phyloP scores from a whole-genome alignment of 2,113 vertebrate genomes.

The Patagioenas fasciata region DNA sequence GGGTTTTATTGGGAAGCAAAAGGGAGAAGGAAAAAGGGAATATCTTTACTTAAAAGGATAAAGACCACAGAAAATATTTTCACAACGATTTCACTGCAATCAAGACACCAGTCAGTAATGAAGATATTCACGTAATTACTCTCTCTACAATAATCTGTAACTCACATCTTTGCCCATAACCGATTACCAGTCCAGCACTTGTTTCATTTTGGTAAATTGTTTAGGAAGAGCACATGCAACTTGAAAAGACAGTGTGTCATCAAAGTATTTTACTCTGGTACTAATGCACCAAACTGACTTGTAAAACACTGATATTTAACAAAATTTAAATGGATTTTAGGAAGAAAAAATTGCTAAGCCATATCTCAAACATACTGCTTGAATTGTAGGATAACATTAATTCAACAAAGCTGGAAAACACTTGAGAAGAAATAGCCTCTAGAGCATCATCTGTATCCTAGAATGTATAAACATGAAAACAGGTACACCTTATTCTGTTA shows the following conservation, averaged over 20 bases:
- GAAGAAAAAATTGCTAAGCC: not conserved
- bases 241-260: not conserved
- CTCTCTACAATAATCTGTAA: not conserved
- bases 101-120: not conserved
- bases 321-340: not conserved
- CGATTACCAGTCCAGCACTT: not conserved
- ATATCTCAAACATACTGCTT: not conserved
- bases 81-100: not conserved
- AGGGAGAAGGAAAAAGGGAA: not conserved
- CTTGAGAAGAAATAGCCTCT: not conserved
- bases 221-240: not conserved
- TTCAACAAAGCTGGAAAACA: not conserved
- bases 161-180: not conserved
- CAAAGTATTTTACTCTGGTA: not conserved
- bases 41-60: not conserved
- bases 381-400: not conserved
- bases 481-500: not conserved
- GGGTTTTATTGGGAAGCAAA: not conserved
- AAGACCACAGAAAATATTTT: not conserved
- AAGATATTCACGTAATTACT: not conserved
- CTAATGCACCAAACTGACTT: not conserved
- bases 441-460: not conserved
- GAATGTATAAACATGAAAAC: not conserved
- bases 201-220: not conserved
- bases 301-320: not conserved